Evolutionary conservation across 2,888 invertebrate genomes (phyloP).

Genomic region (Drosophila mercatorum): DNA sequence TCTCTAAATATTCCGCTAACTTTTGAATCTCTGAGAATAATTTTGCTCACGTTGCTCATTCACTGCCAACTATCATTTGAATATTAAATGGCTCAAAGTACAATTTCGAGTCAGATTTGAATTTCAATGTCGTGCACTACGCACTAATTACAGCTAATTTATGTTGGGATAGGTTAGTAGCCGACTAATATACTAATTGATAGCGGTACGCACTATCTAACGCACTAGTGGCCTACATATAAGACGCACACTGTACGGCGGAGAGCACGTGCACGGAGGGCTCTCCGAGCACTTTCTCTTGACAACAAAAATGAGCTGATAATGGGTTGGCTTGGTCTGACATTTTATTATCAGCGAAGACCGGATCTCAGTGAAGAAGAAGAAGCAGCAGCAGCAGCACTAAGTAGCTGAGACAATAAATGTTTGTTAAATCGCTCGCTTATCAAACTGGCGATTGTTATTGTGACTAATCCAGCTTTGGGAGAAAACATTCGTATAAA

Average conservation of each 20-base stretch:
- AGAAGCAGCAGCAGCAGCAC: slow-evolving; percentile 16
- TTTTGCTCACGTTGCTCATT: not conserved
- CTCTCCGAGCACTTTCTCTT: slow-evolving; percentile 29
- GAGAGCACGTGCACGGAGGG: slow-evolving; percentile 31
- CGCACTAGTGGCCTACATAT: slow-evolving; percentile 62
- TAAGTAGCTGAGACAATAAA: slow-evolving; percentile 41
- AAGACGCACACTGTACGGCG: not conserved
- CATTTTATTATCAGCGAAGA: slow-evolving; percentile 46
- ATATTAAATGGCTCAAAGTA: slow-evolving; percentile 9
- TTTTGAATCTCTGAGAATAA: not conserved
- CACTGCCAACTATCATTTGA: not conserved
- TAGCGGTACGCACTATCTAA: slow-evolving; percentile 59
- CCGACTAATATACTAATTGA: slow-evolving; percentile 19
- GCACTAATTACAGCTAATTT: slow-evolving; percentile 44
- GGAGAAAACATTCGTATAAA: slow-evolving; percentile 5
- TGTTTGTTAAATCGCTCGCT: slow-evolving; percentile 24
- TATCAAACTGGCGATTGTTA: slow-evolving; percentile 41
- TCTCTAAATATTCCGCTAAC: not conserved
- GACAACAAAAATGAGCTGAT: slow-evolving; percentile 48
- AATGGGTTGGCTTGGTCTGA: slow-evolving; percentile 54
- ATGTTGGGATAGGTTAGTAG: slow-evolving; percentile 66
- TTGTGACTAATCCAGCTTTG: slow-evolving; percentile 59
- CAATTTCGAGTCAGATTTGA: not conserved
- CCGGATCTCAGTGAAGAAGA: slow-evolving; percentile 51
- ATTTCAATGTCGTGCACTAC: slow-evolving; percentile 34